Percentiles rank a stretch among this genome's conserved stretches.
Evolutionary conservation across 2,797 vertebrate genomes (phyloP).

Genomic region (Squalus acanthias): DNA sequence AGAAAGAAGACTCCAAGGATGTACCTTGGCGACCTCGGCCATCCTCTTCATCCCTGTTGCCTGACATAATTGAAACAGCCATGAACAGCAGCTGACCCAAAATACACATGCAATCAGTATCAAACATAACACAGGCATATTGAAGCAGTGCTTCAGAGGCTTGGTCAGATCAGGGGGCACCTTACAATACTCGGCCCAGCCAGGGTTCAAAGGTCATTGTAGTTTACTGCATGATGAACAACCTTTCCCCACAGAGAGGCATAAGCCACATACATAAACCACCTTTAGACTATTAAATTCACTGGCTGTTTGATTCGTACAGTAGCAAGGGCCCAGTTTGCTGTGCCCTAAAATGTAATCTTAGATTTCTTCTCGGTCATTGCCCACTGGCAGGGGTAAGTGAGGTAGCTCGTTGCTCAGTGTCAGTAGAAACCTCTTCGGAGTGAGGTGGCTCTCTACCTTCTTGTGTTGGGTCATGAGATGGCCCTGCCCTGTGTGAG

Average conservation of each 20-base stretch:
- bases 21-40: no score
- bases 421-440: background rate
- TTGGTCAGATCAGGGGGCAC: background rate
- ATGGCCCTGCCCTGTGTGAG: background rate
- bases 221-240: background rate
- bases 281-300: background rate
- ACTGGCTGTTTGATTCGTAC: background rate
- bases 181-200: background rate
- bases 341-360: background rate
- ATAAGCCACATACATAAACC: background rate
- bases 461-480: background rate
- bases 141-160: background rate
- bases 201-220: background rate
- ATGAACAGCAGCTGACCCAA: background rate
- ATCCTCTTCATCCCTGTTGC: background rate
- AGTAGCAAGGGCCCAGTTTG: background rate
- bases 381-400: background rate
- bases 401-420: background rate
- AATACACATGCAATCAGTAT: background rate
- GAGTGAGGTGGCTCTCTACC: background rate
- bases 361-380: background rate
- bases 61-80: background rate
- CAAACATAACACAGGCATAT: background rate
- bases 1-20: no score
- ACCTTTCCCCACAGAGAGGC: background rate